Conservation (phyloP, 2,888 invertebrate genomes). For the Maniola hyperantus region DNA sequence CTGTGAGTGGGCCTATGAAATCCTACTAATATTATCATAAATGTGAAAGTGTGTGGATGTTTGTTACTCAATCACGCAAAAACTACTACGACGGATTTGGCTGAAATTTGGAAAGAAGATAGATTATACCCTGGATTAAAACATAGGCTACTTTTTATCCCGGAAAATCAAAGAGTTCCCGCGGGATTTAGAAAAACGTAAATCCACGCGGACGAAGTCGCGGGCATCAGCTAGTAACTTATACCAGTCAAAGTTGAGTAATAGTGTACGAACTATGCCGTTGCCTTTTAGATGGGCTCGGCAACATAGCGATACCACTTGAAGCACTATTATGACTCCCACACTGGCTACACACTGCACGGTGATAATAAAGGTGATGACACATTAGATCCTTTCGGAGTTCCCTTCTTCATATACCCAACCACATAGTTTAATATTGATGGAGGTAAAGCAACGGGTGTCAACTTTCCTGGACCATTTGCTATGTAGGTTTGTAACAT, state of each 20-base stretch:
- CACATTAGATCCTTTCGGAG: conserved; percentile 60
- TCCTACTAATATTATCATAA: too few relatives aligned
- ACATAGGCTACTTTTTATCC: too few relatives aligned
- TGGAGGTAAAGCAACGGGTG: conserved; percentile 64
- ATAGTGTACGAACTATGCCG: conserved; percentile 67
- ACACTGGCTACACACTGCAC: conserved; percentile 63
- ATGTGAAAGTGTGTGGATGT: too few relatives aligned
- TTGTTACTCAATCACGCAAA: too few relatives aligned
- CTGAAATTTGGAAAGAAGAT: too few relatives aligned
- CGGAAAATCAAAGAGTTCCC: too few relatives aligned
- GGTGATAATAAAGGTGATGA: conserved; percentile 72
- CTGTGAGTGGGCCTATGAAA: too few relatives aligned
- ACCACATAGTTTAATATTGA: conserved; percentile 67
- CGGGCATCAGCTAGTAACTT: too few relatives aligned
- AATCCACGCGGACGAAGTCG: too few relatives aligned
- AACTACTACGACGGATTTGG: too few relatives aligned
- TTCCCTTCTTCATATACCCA: conserved; percentile 69
- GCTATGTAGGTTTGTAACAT: conserved; percentile 75
- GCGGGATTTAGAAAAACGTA: too few relatives aligned
- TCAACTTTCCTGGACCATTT: conserved; percentile 58
- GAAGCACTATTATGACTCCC: conserved; percentile 55
- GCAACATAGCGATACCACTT: conserved; percentile 50
- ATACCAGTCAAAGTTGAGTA: conserved; percentile 57
- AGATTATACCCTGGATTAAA: too few relatives aligned
- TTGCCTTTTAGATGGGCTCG: conserved; percentile 58